These are phyloP conservation scores for Megalopta genalis DNA, from an alignment of 1,140 invertebrate genomes.

Conservation along the genomic window DNA sequence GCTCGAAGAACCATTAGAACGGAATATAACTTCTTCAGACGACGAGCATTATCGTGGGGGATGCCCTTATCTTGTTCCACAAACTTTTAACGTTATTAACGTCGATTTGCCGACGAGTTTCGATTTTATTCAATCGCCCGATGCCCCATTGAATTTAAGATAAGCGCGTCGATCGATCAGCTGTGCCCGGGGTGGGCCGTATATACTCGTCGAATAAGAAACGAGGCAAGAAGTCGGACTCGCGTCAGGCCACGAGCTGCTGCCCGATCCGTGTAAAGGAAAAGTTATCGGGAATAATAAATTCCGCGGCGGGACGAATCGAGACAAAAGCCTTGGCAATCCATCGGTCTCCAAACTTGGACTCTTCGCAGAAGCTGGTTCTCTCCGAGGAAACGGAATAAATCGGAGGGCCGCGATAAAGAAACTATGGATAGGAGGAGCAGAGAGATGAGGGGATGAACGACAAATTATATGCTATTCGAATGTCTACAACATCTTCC, in stretches of 20 bases:
- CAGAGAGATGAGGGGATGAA: constrained; percentile 35
- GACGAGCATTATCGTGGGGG: constrained; percentile 4
- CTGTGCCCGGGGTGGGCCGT: background rate
- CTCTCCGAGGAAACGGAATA: constrained; percentile 37
- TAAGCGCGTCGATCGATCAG: constrained; percentile 53
- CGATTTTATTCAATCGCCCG: constrained; percentile 44
- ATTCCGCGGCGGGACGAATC: constrained; percentile 64
- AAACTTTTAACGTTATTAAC: constrained; percentile 49
- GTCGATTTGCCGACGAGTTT: constrained; percentile 38
- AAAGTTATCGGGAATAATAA: constrained; percentile 75
- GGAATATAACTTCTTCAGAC: background rate
- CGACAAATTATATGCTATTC: constrained; percentile 66
- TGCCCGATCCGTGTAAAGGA: constrained; percentile 39
- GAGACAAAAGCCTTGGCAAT: constrained; percentile 70
- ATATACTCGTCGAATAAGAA: constrained; percentile 26
- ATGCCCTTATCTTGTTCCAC: constrained; percentile 18
- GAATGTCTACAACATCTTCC: constrained; percentile 50
- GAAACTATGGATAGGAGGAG: background rate
- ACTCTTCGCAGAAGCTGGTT: constrained; percentile 1
- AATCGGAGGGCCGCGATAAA: constrained; percentile 46
- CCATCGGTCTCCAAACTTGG: constrained; percentile 65
- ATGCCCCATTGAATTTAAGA: constrained; percentile 60
- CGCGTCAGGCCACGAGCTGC: background rate
- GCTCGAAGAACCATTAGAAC: background rate
- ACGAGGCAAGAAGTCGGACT: constrained; percentile 28